Percentiles rank a stretch among this genome's conserved stretches.
These are phyloP conservation scores for Cheilosia scutellata DNA, from an alignment of 2,888 invertebrate species.

Conservation along the genomic window DNA sequence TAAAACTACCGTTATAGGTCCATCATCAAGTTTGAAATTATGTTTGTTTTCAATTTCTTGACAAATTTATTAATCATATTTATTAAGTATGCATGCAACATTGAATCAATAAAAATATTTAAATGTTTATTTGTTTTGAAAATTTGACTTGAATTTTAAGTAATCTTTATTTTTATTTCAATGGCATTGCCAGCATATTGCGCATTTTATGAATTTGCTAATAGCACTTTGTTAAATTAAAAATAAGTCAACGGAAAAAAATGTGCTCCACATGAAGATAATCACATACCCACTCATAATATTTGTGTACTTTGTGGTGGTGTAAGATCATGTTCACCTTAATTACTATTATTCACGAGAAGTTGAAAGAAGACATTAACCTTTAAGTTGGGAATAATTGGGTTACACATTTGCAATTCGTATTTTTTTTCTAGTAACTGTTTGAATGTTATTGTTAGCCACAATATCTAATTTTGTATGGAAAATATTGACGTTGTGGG, in stretches of 20 bases:
- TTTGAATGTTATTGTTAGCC: no score
- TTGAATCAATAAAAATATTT: no score
- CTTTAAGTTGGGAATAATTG: not conserved
- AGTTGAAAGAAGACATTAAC: not conserved
- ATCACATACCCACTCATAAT: constrained; percentile 5
- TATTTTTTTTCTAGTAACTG: no score
- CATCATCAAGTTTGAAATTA: no score
- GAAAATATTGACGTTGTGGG: no score
- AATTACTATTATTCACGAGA: constrained; percentile 7
- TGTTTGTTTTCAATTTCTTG: no score
- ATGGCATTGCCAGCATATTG: not conserved
- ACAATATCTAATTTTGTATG: no score
- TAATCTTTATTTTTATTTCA: not conserved
- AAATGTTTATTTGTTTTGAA: not conserved
- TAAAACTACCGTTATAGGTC: no score
- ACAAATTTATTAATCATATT: no score
- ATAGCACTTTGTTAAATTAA: constrained; percentile 28
- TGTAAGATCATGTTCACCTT: constrained; percentile 2
- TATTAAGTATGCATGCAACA: no score
- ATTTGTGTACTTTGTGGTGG: not conserved
- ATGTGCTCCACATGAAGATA: not conserved
- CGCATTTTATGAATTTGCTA: not conserved
- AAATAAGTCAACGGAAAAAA: not conserved
- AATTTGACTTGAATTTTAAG: not conserved
- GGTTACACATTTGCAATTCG: not conserved